Percentiles rank a stretch among this genome's conserved stretches.
Evolutionary conservation across 2,797 vertebrate genomes (phyloP).

Genomic region (Tolypeutes matacus): DNA sequence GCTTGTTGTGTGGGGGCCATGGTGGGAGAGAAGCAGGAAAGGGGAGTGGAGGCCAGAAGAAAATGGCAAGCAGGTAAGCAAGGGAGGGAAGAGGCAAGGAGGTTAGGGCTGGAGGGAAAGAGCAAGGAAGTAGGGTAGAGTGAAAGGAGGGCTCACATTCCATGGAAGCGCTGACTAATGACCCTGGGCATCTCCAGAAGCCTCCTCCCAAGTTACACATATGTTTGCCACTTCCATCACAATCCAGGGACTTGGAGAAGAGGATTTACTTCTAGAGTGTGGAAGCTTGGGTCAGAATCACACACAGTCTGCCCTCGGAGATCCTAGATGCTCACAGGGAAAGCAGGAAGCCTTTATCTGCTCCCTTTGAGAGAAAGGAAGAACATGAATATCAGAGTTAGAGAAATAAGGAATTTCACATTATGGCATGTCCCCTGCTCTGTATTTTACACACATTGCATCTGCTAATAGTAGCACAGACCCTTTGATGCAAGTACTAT

Average conservation of each 20-base stretch:
- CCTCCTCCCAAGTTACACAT: background rate
- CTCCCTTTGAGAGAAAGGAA: background rate
- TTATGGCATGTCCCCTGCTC: background rate
- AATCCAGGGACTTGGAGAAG: background rate
- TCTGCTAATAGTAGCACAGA: background rate
- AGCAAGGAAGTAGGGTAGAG: background rate
- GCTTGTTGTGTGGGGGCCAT: background rate
- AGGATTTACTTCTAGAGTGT: background rate
- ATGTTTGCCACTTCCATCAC: background rate
- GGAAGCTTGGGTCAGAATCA: background rate
- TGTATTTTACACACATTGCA: accelerated
- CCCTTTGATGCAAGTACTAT: background rate
- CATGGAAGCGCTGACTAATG: background rate
- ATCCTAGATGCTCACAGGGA: background rate
- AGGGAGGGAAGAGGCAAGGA: background rate
- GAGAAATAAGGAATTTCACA: background rate
- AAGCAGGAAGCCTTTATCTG: background rate
- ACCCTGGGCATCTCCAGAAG: background rate
- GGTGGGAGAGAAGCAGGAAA: background rate
- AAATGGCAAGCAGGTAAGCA: background rate
- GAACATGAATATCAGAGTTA: background rate
- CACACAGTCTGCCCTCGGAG: accelerated
- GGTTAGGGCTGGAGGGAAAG: background rate
- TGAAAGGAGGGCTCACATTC: background rate
- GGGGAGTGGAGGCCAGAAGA: background rate